These are phyloP conservation scores for Alethe diademata DNA, from an alignment of 2,113 vertebrate genomes.

Conservation along the genomic window DNA sequence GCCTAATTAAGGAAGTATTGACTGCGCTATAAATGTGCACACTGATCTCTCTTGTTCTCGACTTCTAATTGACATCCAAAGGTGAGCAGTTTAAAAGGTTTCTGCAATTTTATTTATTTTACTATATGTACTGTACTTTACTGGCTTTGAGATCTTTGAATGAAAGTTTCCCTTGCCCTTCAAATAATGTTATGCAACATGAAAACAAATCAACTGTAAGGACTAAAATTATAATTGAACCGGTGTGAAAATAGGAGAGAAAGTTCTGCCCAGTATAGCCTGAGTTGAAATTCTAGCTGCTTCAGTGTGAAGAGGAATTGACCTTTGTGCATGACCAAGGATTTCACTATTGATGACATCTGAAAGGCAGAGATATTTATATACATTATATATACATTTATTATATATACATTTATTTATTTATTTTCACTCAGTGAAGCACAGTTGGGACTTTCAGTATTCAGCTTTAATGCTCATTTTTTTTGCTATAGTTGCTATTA, in stretches of 20 bases:
- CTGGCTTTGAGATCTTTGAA: not conserved
- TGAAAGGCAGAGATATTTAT: not conserved
- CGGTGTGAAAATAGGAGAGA: not conserved
- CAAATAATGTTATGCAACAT: not conserved
- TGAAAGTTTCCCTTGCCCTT: not conserved
- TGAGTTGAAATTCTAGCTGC: not conserved
- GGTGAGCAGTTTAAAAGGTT: not conserved
- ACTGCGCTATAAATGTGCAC: not conserved
- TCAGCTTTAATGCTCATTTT: not conserved
- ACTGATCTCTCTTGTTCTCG: not conserved
- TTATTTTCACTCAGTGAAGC: not conserved
- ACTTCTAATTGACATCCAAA: not conserved
- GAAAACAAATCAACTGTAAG: not conserved
- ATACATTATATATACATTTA: too few species aligned
- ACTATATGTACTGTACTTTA: not conserved
- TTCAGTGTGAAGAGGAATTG: not conserved
- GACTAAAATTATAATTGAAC: not conserved
- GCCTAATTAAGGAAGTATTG: conserved; percentile 1
- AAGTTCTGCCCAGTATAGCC: not conserved
- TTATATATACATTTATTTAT: too few species aligned
- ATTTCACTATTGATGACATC: not conserved
- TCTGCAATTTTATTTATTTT: not conserved
- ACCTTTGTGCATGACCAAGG: not conserved
- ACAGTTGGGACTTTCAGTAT: not conserved
- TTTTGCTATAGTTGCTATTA: not conserved